These are phyloP conservation scores for Dicyrtomina minuta DNA, from an alignment of 2,888 invertebrate genomes.

Conservation along the genomic window DNA sequence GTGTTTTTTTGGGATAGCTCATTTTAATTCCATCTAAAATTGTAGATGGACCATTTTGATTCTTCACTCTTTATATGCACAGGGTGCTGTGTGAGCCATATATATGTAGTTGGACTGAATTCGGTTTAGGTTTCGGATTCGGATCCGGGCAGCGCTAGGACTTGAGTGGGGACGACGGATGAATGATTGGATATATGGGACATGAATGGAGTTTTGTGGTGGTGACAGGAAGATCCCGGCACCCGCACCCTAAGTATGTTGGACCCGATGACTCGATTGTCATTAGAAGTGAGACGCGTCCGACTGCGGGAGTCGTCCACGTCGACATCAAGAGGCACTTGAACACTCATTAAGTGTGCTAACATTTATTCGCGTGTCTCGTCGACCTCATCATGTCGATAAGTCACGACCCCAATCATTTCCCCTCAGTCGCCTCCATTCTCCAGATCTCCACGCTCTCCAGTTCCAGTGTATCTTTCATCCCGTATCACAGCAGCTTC, in stretches of 20 bases:
- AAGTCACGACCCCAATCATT: slow-evolving; percentile 37
- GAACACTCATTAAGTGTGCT: slow-evolving; percentile 36
- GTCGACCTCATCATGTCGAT: slow-evolving; percentile 37
- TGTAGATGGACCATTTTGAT: too few relatives aligned
- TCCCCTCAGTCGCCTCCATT: too few relatives aligned
- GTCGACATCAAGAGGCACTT: slow-evolving; percentile 36
- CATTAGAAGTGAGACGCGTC: slow-evolving; percentile 28
- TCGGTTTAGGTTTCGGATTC: too few relatives aligned
- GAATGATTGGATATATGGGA: neutral
- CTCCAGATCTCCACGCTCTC: too few relatives aligned
- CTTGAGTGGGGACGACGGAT: neutral
- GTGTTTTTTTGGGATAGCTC: too few relatives aligned
- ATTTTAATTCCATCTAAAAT: too few relatives aligned
- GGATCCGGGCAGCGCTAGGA: too few relatives aligned
- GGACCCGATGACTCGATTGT: slow-evolving; percentile 22
- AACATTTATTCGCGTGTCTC: slow-evolving; percentile 42
- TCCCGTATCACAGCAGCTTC: neutral
- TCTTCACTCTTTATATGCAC: too few relatives aligned
- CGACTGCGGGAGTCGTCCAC: too few relatives aligned
- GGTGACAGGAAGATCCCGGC: slow-evolving; percentile 34
- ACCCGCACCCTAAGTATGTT: neutral
- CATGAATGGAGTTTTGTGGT: slow-evolving; percentile 21
- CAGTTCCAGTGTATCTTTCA: too few relatives aligned
- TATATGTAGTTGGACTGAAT: too few relatives aligned
- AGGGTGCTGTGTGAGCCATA: too few relatives aligned